Conservation (phyloP, 37 sponge, comb jelly and placozoan genomes). For the Haliclona indistincta region DNA sequence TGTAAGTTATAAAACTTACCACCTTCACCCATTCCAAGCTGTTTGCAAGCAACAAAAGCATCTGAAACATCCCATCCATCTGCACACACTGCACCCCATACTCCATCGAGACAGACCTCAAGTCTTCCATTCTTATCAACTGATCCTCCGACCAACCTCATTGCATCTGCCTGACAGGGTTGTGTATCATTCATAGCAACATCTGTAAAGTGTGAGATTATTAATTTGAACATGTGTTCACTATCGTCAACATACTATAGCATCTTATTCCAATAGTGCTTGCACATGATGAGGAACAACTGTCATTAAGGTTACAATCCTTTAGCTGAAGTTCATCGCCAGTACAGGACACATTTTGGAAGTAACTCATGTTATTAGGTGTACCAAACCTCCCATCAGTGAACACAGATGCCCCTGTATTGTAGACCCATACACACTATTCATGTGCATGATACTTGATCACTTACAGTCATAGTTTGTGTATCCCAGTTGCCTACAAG, state of each 20-base stretch:
- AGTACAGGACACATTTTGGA: constrained; percentile 1
- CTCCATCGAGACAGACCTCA: background rate
- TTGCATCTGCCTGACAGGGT: too few species aligned
- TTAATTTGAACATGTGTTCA: too few species aligned
- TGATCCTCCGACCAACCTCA: background rate
- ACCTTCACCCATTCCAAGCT: background rate
- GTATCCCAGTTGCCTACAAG: background rate
- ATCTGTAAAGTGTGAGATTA: too few species aligned
- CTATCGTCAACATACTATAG: too few species aligned
- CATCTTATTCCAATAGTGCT: too few species aligned
- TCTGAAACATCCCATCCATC: background rate
- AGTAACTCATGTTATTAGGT: background rate
- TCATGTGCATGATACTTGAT: too few species aligned
- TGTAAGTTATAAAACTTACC: background rate
- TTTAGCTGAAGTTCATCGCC: background rate
- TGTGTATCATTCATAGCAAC: too few species aligned
- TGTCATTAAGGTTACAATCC: too few species aligned
- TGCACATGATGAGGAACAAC: too few species aligned
- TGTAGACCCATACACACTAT: too few species aligned
- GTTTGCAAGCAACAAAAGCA: background rate
- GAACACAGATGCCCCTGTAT: too few species aligned
- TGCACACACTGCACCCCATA: constrained; percentile 7
- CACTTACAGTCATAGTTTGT: background rate
- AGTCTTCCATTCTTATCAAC: background rate
- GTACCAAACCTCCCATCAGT: too few species aligned